Evolutionary conservation across 2,113 vertebrate genomes (phyloP).

Genomic region (Toxostoma redivivum): DNA sequence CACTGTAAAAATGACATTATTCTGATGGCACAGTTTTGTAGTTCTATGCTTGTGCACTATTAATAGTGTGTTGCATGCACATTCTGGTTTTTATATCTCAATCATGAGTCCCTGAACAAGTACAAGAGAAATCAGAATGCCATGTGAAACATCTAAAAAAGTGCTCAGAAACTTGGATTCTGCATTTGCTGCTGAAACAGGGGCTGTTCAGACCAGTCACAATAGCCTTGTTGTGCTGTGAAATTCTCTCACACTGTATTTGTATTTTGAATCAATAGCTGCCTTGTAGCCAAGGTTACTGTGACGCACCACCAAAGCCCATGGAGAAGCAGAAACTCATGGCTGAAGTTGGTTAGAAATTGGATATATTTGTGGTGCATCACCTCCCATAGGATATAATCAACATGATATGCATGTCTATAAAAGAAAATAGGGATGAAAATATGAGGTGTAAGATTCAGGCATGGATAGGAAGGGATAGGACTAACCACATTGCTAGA

Average conservation of each 20-base stretch:
- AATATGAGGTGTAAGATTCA: neutral
- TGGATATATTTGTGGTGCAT: neutral
- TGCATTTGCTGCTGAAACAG: neutral
- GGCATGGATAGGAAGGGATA: neutral
- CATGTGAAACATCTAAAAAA: neutral
- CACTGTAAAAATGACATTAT: neutral
- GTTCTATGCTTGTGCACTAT: neutral
- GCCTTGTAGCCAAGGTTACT: constrained; percentile 36
- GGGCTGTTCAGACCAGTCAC: neutral
- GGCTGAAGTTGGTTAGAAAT: neutral
- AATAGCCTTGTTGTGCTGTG: constrained; percentile 4
- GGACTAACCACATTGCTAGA: neutral
- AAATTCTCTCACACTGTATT: constrained; percentile 18
- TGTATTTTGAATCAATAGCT: constrained; percentile 52
- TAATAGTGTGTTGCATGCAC: neutral
- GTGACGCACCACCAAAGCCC: constrained; percentile 1
- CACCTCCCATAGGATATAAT: neutral
- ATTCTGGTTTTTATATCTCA: neutral
- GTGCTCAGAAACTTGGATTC: neutral
- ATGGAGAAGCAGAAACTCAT: neutral
- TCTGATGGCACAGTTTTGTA: neutral
- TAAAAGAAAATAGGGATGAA: neutral
- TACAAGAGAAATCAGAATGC: neutral
- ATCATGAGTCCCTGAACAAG: neutral
- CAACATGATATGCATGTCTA: accelerated